phyloP scores from a whole-genome alignment of 2,113 vertebrate genomes.

The Amia ocellicauda region DNA sequence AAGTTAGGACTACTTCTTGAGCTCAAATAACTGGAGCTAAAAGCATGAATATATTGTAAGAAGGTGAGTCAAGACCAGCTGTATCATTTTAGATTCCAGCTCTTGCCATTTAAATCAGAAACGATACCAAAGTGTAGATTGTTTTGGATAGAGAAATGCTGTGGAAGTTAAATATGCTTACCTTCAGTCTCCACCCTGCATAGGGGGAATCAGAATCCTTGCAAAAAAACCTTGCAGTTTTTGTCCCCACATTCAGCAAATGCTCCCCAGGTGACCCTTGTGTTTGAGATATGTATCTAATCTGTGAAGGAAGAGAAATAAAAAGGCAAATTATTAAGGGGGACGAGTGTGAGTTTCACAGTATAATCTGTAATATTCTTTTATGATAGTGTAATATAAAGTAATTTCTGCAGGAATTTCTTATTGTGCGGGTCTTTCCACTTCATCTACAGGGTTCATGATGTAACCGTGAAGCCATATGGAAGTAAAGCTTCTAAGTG shows the following conservation, averaged over 20 bases:
- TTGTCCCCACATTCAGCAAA: constrained; percentile 88
- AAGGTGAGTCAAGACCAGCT: no score
- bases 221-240: constrained; percentile 82
- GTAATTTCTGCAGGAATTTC: no score
- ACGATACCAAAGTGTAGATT: no score
- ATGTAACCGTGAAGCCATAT: not conserved
- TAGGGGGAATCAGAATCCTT: constrained; percentile 84
- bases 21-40: not conserved
- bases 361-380: constrained; percentile 12
- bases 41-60: not conserved
- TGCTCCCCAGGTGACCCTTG: constrained; percentile 93
- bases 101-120: no score
- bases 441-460: no score
- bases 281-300: constrained; percentile 98
- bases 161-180: constrained; percentile 43
- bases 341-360: not conserved
- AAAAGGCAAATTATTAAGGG: no score
- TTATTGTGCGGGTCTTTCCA: no score
- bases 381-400: no score
- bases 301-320: constrained; percentile 67
- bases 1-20: not conserved
- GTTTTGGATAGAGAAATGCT: no score
- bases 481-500: not conserved
- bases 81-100: no score
- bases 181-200: constrained; percentile 94